Evolutionary conservation across 2,113 vertebrate species (phyloP).

Genomic region (Triplophysa rosa): DNA sequence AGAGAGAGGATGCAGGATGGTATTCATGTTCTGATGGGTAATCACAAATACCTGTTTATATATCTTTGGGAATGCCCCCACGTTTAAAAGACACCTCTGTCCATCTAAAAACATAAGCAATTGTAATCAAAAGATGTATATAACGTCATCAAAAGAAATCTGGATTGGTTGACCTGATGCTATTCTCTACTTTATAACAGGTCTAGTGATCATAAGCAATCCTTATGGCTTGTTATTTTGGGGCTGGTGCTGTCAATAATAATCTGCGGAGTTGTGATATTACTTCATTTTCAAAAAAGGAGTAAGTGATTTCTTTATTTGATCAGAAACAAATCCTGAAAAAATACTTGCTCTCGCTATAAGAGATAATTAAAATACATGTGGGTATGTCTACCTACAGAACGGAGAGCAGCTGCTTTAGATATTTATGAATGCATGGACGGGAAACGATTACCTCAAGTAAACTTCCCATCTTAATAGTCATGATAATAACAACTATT

Average conservation of each 20-base stretch:
- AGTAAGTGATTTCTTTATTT: background rate
- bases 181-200: background rate
- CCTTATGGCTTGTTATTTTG: background rate
- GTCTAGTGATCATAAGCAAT: background rate
- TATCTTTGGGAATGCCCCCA: background rate
- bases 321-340: background rate
- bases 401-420: background rate
- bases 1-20: background rate
- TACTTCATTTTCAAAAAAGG: background rate
- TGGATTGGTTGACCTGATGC: no score
- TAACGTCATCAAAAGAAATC: no score
- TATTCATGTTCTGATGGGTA: background rate
- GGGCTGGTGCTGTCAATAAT: background rate
- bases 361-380: background rate
- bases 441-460: background rate
- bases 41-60: background rate
- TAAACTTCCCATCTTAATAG: background rate
- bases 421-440: background rate
- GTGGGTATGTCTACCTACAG: background rate
- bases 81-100: background rate
- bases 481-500: background rate
- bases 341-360: background rate
- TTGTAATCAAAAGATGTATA: background rate
- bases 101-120: background rate
- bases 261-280: background rate